Base-by-base conservation (phyloP, 2,113 vertebrate genomes). In the Peromyscus maniculatus region DNA sequence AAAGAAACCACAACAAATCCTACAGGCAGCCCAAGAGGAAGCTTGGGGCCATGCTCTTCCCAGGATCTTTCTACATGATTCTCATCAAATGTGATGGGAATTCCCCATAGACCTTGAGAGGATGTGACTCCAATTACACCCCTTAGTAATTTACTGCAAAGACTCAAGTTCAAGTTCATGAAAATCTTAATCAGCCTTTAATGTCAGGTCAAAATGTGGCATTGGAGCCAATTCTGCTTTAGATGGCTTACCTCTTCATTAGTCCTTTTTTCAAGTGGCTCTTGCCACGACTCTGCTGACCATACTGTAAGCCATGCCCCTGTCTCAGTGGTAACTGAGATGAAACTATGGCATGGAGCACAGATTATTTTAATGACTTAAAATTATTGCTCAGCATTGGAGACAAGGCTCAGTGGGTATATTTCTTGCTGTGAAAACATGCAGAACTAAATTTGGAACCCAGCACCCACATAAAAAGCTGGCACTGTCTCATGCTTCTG, bases 31-130 rank as follows among this genome's bases (percentile, higher is more conserved):
- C 88, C 69, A 94, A 79, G 95, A 97, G 97, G 91, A 98, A 97
- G 96, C 86, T 22, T 69, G 87, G 97, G 98, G 98, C 96, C 98
- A 78, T 2, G 72, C 89, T 66, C 89, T 98, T 98, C 97, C 97
- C 98, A 98, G 95, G 98, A 97, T 98, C 98, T 98, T 96, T 97
- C 96, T 55, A 36, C 94, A 96, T 39, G 69, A 82, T 98, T 98
- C 97, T 97, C 97, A 97, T 96, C 97, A 91, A 90, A 86, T 66
- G 95, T 83, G 87, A 87, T 75, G 96, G 94, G 92, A 97, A 97
- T 95, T 98, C 97, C 98, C 97, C 87, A 77, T 19, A 95, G 97
- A 95, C 94, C n/a, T 43, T 49, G 72, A 79, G 64, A 92, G 96
- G 96, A 98, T 95, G 95, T 97, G 87, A 96, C 96, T 97, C 91